Evolutionary conservation across 2,888 invertebrate species (phyloP), one percentile per base, ranked within the genome.

Genomic region (Agonopterix arenella): DNA sequence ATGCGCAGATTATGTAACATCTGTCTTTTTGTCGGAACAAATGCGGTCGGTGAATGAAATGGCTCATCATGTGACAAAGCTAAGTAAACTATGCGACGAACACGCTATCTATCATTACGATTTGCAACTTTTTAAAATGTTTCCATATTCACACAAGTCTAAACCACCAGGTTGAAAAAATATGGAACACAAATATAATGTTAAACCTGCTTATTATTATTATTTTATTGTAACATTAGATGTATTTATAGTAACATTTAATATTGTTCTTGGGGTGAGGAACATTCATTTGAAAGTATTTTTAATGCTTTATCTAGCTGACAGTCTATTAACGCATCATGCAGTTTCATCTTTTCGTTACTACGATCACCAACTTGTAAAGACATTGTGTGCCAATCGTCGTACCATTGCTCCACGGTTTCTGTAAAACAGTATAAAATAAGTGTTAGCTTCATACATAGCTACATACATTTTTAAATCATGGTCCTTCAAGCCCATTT

Each of bases 401-500:
- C 56, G 62, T 80, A 83, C 88, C 88, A 89, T 52, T 81, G 76
- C 28, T 73, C 53, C 13, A 88, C 62, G 36, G 67, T 73, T 36
- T 70, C 88, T 88, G 70, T 5, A 28, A 73, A 79, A 47, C 18
- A 40, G 11, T 45, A 45, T 16, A 28, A 28, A 28, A 28, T 28
- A 28, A 28, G 5, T 28, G 28, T 28, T 28, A 28, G 28, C 28
- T 43, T 1, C 10, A 11, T 5, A 43, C 13, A 13, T 18, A 18
- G 18, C 1, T 18, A 18, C 4, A 28, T 28, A 28, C 28, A 28
- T 28, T 28, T 28, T 5, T 28, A 28, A 28, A 28, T 5, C 28
- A 28, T 5, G 28, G 28, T 28, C 4, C 28, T 28, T 28, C 28
- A 5, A 28, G 28, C 28, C 28, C 5, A 28, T 28, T 28, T 28